These are phyloP conservation scores for Otus sunia DNA, from an alignment of 2,113 vertebrate genomes.

Conservation along the genomic window DNA sequence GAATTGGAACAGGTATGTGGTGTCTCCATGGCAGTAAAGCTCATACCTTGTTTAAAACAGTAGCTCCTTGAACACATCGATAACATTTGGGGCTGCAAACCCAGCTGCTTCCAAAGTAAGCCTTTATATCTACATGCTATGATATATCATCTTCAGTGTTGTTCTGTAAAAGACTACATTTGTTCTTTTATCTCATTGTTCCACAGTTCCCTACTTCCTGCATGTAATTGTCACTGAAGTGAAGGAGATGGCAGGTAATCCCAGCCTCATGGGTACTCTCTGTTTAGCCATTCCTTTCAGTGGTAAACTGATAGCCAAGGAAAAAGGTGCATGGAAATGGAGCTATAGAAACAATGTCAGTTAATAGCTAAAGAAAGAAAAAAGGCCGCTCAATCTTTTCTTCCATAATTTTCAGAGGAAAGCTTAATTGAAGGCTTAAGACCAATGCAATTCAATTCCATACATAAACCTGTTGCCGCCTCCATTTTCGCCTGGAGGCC, in stretches of 20 bases:
- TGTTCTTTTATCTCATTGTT: background rate
- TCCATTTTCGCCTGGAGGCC: background rate
- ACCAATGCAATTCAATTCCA: background rate
- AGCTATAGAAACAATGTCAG: background rate
- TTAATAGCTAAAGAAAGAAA: background rate
- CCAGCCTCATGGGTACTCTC: background rate
- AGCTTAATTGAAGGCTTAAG: background rate
- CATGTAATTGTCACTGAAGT: background rate
- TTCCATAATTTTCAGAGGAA: background rate
- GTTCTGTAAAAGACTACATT: background rate
- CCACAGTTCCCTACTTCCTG: background rate
- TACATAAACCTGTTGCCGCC: background rate
- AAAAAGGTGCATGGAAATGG: background rate
- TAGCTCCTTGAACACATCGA: background rate
- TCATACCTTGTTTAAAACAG: background rate
- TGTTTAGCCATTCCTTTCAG: background rate
- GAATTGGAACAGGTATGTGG: background rate
- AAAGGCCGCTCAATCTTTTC: background rate
- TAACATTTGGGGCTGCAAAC: background rate
- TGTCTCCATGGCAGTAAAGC: background rate
- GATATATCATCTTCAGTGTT: background rate
- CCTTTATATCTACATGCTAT: background rate
- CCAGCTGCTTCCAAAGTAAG: background rate
- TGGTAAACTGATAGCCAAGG: background rate
- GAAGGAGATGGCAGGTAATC: background rate